Evolutionary conservation across 2,113 vertebrate species (phyloP).

Genomic region (Pterophyllum scalare): DNA sequence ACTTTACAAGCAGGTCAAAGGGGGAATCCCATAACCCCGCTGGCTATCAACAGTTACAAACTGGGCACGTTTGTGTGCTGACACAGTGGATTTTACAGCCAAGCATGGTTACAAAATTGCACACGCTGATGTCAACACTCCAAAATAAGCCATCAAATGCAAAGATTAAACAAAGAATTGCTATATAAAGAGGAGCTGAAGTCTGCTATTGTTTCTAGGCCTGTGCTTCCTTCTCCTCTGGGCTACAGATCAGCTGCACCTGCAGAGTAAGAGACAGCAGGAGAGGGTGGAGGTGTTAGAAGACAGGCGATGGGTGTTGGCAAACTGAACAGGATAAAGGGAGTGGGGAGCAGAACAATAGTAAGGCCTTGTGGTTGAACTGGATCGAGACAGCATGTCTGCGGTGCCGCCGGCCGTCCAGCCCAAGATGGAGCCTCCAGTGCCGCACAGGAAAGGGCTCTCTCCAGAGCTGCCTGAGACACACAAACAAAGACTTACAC

Average conservation of each 20-base stretch:
- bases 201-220: constrained; percentile 72
- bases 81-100: constrained; percentile 17
- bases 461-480: constrained; percentile 62
- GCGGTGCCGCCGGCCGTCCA: constrained; percentile 60
- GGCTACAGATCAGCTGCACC: constrained; percentile 70
- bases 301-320: constrained; percentile 21
- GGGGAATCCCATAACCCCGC: constrained; percentile 5
- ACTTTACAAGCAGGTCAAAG: constrained; percentile 14
- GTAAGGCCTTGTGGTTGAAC: constrained; percentile 77
- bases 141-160: constrained; percentile 48
- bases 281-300: constrained; percentile 48
- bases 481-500: constrained; percentile 42
- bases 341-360: constrained; percentile 79
- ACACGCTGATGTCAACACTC: constrained; percentile 29
- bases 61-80: constrained; percentile 34
- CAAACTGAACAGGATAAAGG: constrained; percentile 68
- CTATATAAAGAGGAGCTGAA: constrained; percentile 72
- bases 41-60: background rate
- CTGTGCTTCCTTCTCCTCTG: constrained; percentile 58
- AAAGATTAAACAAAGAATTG: constrained; percentile 58
- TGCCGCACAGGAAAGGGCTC: constrained; percentile 81
- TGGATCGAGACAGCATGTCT: constrained; percentile 82
- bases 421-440: constrained; percentile 67
- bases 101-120: background rate
- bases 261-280: constrained; percentile 61